Percentiles rank a stretch among this genome's conserved stretches.
Evolutionary conservation across 2,113 vertebrate genomes (phyloP).

Genomic region (Heteronetta atricapilla): DNA sequence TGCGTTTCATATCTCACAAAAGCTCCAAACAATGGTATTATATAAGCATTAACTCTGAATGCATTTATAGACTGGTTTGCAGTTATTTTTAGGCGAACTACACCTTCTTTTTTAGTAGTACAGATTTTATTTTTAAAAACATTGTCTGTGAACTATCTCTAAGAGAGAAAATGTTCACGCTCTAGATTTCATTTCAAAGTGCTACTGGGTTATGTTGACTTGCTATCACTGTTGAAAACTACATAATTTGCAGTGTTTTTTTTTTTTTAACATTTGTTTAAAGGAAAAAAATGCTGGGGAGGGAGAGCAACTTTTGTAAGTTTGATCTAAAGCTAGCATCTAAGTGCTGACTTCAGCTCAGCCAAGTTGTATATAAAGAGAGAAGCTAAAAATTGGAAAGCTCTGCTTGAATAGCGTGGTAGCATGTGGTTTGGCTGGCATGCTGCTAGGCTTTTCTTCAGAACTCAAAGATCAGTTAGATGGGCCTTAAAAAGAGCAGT

Average conservation of each 20-base stretch:
- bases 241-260: neutral
- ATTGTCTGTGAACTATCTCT: neutral
- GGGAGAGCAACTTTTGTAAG: neutral
- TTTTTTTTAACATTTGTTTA: neutral
- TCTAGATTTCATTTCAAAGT: neutral
- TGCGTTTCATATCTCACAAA: conserved; percentile 47
- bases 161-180: neutral
- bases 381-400: neutral
- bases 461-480: neutral
- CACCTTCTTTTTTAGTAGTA: neutral
- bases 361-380: neutral
- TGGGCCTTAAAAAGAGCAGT: neutral
- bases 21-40: conserved; percentile 31
- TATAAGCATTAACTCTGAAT: neutral
- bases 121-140: neutral
- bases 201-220: neutral
- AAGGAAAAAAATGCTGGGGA: neutral
- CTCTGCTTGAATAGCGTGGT: neutral
- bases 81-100: conserved; percentile 36
- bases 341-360: neutral
- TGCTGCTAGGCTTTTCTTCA: neutral
- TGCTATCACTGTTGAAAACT: neutral
- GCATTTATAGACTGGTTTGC: conserved; percentile 8
- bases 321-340: neutral
- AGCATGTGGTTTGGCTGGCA: neutral